phyloP scores from a whole-genome alignment of 1,140 invertebrate species.

The Drosophila auraria region DNA sequence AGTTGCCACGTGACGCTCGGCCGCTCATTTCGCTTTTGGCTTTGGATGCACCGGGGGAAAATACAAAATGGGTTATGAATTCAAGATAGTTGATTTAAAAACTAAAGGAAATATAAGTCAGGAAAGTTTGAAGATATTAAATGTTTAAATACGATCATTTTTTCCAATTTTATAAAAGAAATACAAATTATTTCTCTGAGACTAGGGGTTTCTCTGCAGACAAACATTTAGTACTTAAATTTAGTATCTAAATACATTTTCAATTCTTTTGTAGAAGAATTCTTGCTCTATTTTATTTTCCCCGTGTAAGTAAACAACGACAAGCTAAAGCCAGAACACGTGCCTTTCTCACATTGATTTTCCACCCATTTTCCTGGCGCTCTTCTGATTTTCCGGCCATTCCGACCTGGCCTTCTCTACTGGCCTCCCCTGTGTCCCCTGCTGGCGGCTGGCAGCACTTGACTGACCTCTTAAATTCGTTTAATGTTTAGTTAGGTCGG shows the following conservation, averaged over 20 bases:
- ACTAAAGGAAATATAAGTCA: too few relatives aligned
- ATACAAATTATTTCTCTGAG: background rate
- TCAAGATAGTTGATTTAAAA: too few relatives aligned
- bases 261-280: background rate
- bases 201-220: background rate
- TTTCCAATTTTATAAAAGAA: background rate
- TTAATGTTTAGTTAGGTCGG: slow-evolving; percentile 81
- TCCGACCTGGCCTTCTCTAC: slow-evolving; percentile 2
- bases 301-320: slow-evolving; percentile 17
- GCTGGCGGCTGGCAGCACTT: slow-evolving; percentile 28
- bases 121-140: too few relatives aligned
- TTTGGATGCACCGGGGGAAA: background rate
- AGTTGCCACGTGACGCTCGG: slow-evolving; percentile 59
- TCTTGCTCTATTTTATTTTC: background rate
- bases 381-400: slow-evolving; percentile 15
- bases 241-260: background rate
- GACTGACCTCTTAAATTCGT: slow-evolving; percentile 77
- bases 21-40: slow-evolving; percentile 43
- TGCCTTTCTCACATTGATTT: slow-evolving; percentile 45
- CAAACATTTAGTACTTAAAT: background rate
- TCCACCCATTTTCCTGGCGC: slow-evolving; percentile 21
- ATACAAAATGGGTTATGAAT: too few relatives aligned
- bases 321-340: slow-evolving; percentile 17
- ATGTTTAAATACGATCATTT: too few relatives aligned
- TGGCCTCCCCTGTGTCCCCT: background rate